Conservation (phyloP, 2,888 invertebrate genomes). For the Archips xylosteana region DNA sequence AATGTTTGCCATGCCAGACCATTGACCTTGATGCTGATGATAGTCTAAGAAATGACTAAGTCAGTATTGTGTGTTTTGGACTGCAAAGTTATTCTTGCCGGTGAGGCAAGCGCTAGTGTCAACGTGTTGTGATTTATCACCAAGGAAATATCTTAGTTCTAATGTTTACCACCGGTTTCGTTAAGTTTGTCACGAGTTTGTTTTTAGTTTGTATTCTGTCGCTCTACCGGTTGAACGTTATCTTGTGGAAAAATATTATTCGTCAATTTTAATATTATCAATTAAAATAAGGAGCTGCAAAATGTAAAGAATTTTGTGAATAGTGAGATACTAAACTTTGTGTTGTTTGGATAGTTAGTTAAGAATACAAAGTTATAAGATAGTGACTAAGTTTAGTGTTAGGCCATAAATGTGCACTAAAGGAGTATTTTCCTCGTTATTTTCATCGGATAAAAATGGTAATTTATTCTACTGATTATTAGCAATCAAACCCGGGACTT, state of each 20-base stretch:
- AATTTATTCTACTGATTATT: background rate
- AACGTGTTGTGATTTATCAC: background rate
- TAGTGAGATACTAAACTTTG: background rate
- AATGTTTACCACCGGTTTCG: constrained; percentile 8
- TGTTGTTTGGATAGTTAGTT: too few species aligned
- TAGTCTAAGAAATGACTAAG: constrained; percentile 20
- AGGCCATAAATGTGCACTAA: constrained; percentile 36
- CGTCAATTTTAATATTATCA: background rate
- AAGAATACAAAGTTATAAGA: too few species aligned
- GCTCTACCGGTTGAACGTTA: background rate
- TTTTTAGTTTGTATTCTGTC: constrained; percentile 25
- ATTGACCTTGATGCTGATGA: constrained; percentile 24
- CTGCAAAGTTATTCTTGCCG: constrained; percentile 22
- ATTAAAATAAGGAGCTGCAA: background rate
- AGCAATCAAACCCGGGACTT: too few species aligned
- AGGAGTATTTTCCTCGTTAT: constrained; percentile 35
- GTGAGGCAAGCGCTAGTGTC: constrained; percentile 9
- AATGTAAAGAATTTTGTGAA: background rate
- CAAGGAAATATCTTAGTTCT: background rate
- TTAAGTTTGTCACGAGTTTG: constrained; percentile 13
- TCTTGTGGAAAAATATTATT: background rate
- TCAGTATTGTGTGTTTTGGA: constrained; percentile 14
- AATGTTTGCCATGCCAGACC: constrained; percentile 1
- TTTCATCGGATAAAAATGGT: constrained; percentile 26
- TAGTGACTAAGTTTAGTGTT: background rate